These are phyloP conservation scores for Temnothorax longispinosus DNA, from an alignment of 1,140 invertebrate species.

Conservation along the genomic window DNA sequence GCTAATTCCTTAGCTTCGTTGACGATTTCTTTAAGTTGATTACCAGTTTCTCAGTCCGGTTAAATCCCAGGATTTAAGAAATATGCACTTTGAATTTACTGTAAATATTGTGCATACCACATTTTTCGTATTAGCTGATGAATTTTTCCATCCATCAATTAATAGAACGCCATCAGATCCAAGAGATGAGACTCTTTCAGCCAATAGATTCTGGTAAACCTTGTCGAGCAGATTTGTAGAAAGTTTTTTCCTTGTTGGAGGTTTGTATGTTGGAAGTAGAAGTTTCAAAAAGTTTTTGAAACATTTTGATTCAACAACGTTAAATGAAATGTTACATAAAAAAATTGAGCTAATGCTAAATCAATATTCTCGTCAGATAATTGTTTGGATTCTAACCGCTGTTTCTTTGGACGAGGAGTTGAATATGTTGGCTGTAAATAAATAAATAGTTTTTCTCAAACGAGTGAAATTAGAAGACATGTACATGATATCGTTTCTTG, in stretches of 20 bases:
- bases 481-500: no score
- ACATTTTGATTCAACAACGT: no score
- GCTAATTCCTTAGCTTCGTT: neutral
- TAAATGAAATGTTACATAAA: no score
- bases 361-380: no score
- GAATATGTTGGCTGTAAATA: no score
- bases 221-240: neutral
- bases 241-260: conserved; percentile 21
- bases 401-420: no score
- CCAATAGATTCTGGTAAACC: neutral
- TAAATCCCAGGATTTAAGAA: conserved; percentile 36
- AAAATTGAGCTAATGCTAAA: no score
- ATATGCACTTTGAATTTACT: neutral
- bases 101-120: neutral
- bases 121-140: conserved; percentile 6
- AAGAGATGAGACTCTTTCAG: neutral
- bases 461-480: no score
- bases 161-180: neutral
- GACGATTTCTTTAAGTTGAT: conserved; percentile 26
- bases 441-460: no score
- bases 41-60: neutral
- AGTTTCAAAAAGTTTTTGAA: no score
- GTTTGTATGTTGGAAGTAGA: neutral
- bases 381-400: no score
- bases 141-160: conserved; percentile 20